phyloP scores from a whole-genome alignment of 2,797 vertebrate species.

The Microctenopoma steveboyesi region DNA sequence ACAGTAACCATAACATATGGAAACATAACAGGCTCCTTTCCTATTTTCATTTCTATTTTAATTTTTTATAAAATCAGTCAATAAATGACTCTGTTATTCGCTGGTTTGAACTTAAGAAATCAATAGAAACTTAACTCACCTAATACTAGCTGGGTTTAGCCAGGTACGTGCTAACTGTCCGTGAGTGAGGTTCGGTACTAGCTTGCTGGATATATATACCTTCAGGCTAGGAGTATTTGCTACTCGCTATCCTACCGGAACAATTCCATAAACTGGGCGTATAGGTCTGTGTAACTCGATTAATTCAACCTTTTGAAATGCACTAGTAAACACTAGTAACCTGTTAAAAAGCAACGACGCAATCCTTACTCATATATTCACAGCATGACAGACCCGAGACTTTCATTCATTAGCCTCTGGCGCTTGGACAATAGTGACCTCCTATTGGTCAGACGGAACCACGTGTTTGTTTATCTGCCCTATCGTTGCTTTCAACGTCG shows the following conservation, averaged over 20 bases:
- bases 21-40: neutral
- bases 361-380: too few relatives aligned
- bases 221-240: neutral
- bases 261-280: fast-evolving
- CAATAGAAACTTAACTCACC: too few relatives aligned
- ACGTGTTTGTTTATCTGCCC: neutral
- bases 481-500: neutral
- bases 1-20: neutral
- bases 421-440: neutral
- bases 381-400: too few relatives aligned
- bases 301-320: too few relatives aligned
- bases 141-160: neutral
- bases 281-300: fast-evolving
- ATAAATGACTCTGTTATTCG: neutral
- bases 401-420: neutral
- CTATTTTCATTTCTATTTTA: neutral
- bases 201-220: neutral
- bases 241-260: neutral
- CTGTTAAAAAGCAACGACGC: too few relatives aligned
- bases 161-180: neutral
- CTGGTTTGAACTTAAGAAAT: neutral
- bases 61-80: neutral
- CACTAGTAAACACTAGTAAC: neutral
- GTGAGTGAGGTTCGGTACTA: too few relatives aligned
- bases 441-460: neutral